Percentiles rank a stretch among this genome's conserved stretches.
Evolutionary conservation across 2,113 vertebrate species (phyloP).

Genomic region (Geothlypis trichas): DNA sequence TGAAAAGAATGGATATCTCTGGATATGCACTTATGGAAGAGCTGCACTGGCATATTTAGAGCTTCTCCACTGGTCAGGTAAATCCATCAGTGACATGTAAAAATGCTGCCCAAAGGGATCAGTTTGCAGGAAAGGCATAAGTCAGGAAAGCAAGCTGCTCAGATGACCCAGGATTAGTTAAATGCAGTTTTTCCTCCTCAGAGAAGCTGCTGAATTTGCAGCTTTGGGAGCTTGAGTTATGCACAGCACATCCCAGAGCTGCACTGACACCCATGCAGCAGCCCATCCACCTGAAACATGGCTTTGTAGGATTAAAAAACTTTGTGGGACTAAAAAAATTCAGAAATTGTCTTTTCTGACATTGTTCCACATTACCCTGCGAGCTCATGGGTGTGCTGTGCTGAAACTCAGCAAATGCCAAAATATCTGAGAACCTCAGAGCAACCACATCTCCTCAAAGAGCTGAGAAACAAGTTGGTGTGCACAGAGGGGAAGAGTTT

Average conservation of each 20-base stretch:
- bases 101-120: conserved; percentile 1
- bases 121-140: neutral
- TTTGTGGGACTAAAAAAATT: neutral
- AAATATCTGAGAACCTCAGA: neutral
- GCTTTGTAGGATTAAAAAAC: neutral
- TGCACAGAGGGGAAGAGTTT: neutral
- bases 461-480: neutral
- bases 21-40: neutral
- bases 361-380: neutral
- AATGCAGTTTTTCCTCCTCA: neutral
- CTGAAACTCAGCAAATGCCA: neutral
- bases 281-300: neutral
- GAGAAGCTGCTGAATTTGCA: neutral
- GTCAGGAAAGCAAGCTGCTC: neutral
- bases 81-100: neutral
- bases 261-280: neutral
- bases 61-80: neutral
- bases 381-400: neutral
- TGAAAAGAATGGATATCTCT: neutral
- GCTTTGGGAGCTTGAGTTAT: neutral
- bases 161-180: neutral
- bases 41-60: neutral
- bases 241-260: neutral
- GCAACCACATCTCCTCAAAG: neutral
- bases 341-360: neutral